Percentiles rank a stretch among this genome's conserved stretches.
Evolutionary conservation across 2,797 vertebrate genomes (phyloP).

Genomic region (Myotis daubentonii): DNA sequence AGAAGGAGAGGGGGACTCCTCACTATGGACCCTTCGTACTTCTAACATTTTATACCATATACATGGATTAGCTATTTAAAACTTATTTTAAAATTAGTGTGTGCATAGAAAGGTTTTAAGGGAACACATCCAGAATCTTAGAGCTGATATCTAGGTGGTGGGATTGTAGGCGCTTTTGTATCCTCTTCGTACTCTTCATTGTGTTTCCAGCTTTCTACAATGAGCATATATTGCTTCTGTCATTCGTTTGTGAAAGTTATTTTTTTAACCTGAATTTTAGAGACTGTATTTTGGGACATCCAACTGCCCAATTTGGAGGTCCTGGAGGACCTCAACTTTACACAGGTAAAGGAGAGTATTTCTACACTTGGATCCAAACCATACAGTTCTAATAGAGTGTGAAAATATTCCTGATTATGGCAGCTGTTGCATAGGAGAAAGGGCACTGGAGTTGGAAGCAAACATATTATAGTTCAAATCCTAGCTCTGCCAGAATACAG

Average conservation of each 20-base stretch:
- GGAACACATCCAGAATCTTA: not conserved
- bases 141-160: not conserved
- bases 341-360: not conserved
- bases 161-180: not conserved
- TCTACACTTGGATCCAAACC: not conserved
- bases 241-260: not conserved
- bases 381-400: not conserved
- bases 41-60: not conserved
- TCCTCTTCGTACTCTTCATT: not conserved
- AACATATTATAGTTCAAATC: not conserved
- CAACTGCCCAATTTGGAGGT: not conserved
- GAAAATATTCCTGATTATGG: not conserved
- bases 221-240: not conserved
- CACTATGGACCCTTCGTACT: not conserved
- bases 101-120: not conserved
- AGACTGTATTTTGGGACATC: not conserved
- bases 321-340: not conserved
- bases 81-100: not conserved
- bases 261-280: conserved; percentile 26
- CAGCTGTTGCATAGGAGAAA: not conserved
- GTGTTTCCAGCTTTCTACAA: not conserved
- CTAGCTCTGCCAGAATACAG: not conserved
- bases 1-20: not conserved
- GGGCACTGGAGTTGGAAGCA: not conserved
- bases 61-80: not conserved